Percentiles rank a stretch among this genome's conserved stretches.
phyloP scores from a whole-genome alignment of 2,113 vertebrate genomes.

The Sterna hirundo region DNA sequence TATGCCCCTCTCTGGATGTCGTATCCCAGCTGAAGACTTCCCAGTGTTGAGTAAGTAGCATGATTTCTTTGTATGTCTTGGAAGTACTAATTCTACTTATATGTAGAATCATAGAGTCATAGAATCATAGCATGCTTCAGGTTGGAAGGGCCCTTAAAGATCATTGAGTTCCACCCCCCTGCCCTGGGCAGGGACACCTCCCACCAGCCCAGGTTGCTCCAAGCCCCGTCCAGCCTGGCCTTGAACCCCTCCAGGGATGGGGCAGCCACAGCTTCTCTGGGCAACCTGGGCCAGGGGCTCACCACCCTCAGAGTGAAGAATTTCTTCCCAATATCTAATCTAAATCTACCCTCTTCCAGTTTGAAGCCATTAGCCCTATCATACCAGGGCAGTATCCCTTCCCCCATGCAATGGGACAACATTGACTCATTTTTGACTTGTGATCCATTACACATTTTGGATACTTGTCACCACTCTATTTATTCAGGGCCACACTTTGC shows the following conservation, averaged over 20 bases:
- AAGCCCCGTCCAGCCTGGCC: not conserved
- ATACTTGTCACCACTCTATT: not conserved
- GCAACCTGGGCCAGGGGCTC: not conserved
- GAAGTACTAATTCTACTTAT: not conserved
- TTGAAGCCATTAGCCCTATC: not conserved
- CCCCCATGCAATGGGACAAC: rapidly evolving
- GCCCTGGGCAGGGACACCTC: not conserved
- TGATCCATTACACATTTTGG: not conserved
- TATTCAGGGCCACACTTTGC: not conserved
- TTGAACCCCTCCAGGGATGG: not conserved
- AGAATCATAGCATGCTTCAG: not conserved
- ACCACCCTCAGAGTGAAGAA: not conserved
- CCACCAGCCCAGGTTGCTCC: not conserved
- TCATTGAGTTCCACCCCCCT: not conserved
- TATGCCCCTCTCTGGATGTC: not conserved
- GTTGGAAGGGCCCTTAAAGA: not conserved
- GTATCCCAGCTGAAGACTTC: not conserved
- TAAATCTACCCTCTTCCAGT: not conserved
- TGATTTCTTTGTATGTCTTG: not conserved
- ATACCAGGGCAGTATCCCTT: not conserved
- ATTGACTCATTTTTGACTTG: not conserved
- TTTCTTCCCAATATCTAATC: not conserved
- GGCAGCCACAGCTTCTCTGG: not conserved
- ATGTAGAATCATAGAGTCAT: not conserved
- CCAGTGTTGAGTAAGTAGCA: not conserved